phyloP scores from a whole-genome alignment of 2,113 vertebrate genomes.

The Colossoma macropomum region DNA sequence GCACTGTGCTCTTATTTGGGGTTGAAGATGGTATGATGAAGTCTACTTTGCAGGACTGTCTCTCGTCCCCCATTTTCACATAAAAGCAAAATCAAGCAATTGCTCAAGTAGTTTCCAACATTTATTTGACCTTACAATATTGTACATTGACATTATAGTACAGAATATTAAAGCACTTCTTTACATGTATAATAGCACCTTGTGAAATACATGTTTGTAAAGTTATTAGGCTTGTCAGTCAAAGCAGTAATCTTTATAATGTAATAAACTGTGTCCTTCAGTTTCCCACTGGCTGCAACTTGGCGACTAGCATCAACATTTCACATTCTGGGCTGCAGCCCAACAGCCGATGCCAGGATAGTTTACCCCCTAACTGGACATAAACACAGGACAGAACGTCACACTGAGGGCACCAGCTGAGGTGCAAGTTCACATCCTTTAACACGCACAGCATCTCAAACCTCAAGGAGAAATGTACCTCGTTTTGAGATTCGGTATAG shows the following conservation, averaged over 20 bases:
- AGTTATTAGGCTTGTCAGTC: background rate
- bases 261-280: conserved; percentile 20
- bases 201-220: background rate
- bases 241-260: conserved; percentile 34
- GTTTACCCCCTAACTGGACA: conserved; percentile 59
- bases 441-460: background rate
- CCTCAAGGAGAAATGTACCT: background rate
- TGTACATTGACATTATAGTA: background rate
- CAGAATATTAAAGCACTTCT: background rate
- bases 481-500: background rate
- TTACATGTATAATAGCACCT: background rate
- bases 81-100: too few species aligned
- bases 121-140: too few species aligned
- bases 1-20: too few species aligned
- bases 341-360: conserved; percentile 48
- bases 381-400: conserved; percentile 51
- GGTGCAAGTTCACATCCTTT: conserved; percentile 10
- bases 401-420: conserved; percentile 47
- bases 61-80: too few species aligned
- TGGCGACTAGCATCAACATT: conserved; percentile 42
- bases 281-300: conserved; percentile 34
- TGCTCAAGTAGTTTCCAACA: too few species aligned
- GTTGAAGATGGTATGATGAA: too few species aligned
- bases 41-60: too few species aligned
- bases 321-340: conserved; percentile 49